These are phyloP conservation scores for Mimas tiliae DNA, from an alignment of 2,888 invertebrate species.

Conservation along the genomic window DNA sequence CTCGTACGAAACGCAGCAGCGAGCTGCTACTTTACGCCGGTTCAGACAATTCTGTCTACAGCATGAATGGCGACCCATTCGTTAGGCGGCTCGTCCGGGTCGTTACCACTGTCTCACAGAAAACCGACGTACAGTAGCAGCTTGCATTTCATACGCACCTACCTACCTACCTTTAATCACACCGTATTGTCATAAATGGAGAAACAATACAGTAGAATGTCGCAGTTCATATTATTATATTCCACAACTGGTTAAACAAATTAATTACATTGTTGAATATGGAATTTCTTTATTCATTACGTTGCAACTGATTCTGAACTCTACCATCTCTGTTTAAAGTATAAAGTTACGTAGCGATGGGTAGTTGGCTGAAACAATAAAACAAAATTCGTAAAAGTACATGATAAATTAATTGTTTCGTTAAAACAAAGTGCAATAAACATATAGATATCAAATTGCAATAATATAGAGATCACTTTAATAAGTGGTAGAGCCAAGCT, in stretches of 20 bases:
- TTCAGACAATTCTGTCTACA: too few relatives aligned
- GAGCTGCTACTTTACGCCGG: too few relatives aligned
- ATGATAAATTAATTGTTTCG: neutral
- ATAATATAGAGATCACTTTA: too few relatives aligned
- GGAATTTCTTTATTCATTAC: conserved; percentile 14
- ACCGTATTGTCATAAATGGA: neutral
- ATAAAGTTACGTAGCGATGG: neutral
- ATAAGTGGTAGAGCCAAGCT: too few relatives aligned
- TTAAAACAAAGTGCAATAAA: neutral
- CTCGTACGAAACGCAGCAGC: too few relatives aligned
- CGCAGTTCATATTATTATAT: conserved; percentile 49
- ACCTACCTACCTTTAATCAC: too few relatives aligned
- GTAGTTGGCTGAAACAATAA: neutral
- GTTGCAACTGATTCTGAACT: neutral
- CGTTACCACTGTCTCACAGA: too few relatives aligned
- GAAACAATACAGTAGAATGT: conserved; percentile 27
- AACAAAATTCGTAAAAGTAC: neutral
- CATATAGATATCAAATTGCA: too few relatives aligned
- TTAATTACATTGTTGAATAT: conserved; percentile 47
- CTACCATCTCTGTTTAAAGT: neutral
- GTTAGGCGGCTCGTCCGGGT: too few relatives aligned
- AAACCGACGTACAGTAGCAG: too few relatives aligned
- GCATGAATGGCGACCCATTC: too few relatives aligned
- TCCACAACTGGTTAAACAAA: conserved; percentile 69
- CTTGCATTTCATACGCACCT: too few relatives aligned